Base-by-base conservation (phyloP, 2,888 invertebrate species). In the Drosophila formosana region DNA sequence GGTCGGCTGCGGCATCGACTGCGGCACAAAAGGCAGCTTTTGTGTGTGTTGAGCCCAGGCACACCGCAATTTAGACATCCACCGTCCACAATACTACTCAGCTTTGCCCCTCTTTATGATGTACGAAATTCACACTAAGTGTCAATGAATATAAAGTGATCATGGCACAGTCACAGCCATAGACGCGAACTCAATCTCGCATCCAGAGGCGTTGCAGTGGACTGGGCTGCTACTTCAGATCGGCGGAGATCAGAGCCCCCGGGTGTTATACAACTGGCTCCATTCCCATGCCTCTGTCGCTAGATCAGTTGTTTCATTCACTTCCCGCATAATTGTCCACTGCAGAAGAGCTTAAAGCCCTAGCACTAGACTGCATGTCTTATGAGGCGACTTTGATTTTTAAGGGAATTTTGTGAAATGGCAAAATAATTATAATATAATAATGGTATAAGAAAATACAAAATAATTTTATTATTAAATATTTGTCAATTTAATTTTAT, bases 91-190 rank as follows among this genome's bases (percentile, higher is more conserved):
- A 39, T 52, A 45, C 37, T 41, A 41, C 41, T 56, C 68, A 61
- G 45, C 43, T 50, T 61, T 45, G 50, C 70, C 66, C 56, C 75
- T 67, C 81, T 86, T 85, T 86, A 86, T 85, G 89, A 80, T 81
- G 82, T 88, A 78, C 75, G 74, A 86, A 82, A 73, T 80, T 88
- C 88, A 86, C 80, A 85, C 88, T 75, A 75, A 85, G 76, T 75
- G 88, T 89, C 86, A 88, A 85, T 86, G 88, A 82, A 79, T 77
- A 89, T 89, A 87, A 87, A 87, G 86, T 88, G 85, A 87, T 87
- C 89, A 87, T 86, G 72, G 75, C 64, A 53, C 63, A 72, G 62
- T 74, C 68, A 61, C 61, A 61, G 52, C 26, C 62, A 57, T 39
- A 43, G 46, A 51, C 4, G 30, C 11, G 9, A 28, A n/a, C 23